Conservation (phyloP, 2,113 vertebrate genomes). For the Menura novaehollandiae region DNA sequence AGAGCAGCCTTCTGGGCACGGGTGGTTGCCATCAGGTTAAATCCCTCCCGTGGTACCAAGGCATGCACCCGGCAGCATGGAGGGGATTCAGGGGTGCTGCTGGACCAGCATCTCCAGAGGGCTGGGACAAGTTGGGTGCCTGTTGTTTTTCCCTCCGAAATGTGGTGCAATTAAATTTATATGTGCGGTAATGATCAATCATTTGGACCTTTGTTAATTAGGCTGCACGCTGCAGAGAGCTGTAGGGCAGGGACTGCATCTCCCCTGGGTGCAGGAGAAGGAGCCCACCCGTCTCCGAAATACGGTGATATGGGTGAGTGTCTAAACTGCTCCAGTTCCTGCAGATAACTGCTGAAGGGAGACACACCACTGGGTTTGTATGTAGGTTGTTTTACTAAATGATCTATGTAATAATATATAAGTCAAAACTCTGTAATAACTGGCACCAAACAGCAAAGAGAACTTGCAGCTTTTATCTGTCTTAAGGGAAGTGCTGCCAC, state of each 20-base stretch:
- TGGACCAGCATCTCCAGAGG: neutral
- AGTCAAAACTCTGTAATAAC: conserved; percentile 47
- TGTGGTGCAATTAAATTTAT: fast-evolving
- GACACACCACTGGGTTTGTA: neutral
- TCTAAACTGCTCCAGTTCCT: neutral
- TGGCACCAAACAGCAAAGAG: conserved; percentile 46
- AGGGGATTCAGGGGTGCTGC: fast-evolving
- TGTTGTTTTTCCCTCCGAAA: fast-evolving
- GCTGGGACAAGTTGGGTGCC: neutral
- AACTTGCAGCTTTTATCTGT: conserved; percentile 46
- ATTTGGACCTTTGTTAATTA: neutral
- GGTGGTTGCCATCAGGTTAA: neutral
- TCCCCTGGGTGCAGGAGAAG: neutral
- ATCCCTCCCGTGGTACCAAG: neutral
- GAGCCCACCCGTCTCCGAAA: neutral
- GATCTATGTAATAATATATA: conserved; percentile 54
- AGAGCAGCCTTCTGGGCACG: neutral
- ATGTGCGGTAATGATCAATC: fast-evolving
- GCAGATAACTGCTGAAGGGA: neutral
- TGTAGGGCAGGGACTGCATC: neutral
- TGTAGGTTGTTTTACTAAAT: conserved; percentile 57
- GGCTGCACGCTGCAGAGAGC: fast-evolving
- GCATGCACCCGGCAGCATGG: fast-evolving
- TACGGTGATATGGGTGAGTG: neutral
- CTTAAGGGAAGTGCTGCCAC: conserved; percentile 53